Base-by-base conservation (phyloP, 2,888 invertebrate species). In the Zygothrica quintamaculata region DNA sequence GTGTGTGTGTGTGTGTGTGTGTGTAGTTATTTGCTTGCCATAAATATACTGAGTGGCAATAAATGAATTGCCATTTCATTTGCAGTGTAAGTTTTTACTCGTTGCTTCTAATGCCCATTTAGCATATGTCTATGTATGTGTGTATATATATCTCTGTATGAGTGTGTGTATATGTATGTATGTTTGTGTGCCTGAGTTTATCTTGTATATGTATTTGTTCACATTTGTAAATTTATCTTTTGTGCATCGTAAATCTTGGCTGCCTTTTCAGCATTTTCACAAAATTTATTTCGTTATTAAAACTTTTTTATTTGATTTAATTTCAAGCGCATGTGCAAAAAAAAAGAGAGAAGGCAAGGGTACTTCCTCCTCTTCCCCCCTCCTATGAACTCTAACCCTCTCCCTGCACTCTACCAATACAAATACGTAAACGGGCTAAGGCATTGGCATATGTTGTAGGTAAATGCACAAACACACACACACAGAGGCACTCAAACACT, bases 261-360 rank as follows among this genome's bases (percentile, higher is more conserved):
- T 86, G 85, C 76, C 85, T 80, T 84, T 84, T 72, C 78, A 76
- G 76, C 76, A 72, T 87, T 84, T 85, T 62, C 74, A 57, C 75
- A 65, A 68, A 82, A 81, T 87, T 87, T 84, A 84, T 84, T 84
- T 84, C 81, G 78, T 81, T 84, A 84, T 84, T 84, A 87, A 87
- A 84, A 84, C 69, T 84, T 82, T 80, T 74, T 82, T 86, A 86
- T 86, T 86, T 82, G 77, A 82, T 86, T 82, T 84, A 77, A 84
- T 79, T 86, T 5, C 61, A 16, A 39, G 74, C 78, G 70, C 66
- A 74, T 77, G 76, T 76, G 65, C 69, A 75, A 37, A 42, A n/a
- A n/a, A n/a, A n/a, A n/a, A n/a, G n/a, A n/a, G n/a, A n/a, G n/a
- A n/a, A n/a, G n/a, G n/a, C n/a, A n/a, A n/a, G n/a, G n/a, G n/a